Evolutionary conservation across 2,888 invertebrate species (phyloP), one percentile per base, ranked within the genome.

Genomic region (Caenorhabditis zanzibari): DNA sequence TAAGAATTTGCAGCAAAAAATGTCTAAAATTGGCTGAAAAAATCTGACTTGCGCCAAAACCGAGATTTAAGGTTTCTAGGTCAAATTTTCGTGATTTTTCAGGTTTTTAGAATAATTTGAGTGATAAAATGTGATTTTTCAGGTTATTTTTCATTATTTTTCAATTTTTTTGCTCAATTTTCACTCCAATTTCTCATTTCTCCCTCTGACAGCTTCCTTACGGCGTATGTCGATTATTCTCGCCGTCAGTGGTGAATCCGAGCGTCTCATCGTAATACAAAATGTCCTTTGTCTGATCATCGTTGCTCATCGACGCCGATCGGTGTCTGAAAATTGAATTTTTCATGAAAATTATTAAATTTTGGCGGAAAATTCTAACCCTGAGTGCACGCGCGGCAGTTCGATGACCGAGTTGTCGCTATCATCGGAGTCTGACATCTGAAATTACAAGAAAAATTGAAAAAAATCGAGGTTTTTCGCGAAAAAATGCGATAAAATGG

Each of bases 211-310:
- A 47, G 7, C 16, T 54, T 14, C 14, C 54, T 19, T 66, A 66
- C 76, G 68, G 58, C 1, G 68, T 61, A 61, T 79, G 77, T 47
- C 82, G 82, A 68, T 82, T 82, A 7, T 61, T 56, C 32, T 82
- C 82, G n/a, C 77, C 73, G 54, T 82, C 82, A 6, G 82, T 82
- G 22, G 82, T 82, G 68, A 69, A 82, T 68, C 82, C 81, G 14
- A 56, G 7, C 49, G 22, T n/a, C 22, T 54, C 58, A 3, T 81
- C 81, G 56, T 69, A 49, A n/a, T 72, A 54, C 19, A 56, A 9
- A 16, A 26, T n/a, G 10, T 35, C 56, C 56, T 24, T 54, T 26
- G 59, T 2, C 10, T 28, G 24, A 9, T 76, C 72, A 26, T 49
- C 41, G 14, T 52, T 76, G 26, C 72, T 77, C 2, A 66, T 12